phyloP scores from a whole-genome alignment of 1,140 invertebrate genomes.

The Dendroctonus ponderosae region DNA sequence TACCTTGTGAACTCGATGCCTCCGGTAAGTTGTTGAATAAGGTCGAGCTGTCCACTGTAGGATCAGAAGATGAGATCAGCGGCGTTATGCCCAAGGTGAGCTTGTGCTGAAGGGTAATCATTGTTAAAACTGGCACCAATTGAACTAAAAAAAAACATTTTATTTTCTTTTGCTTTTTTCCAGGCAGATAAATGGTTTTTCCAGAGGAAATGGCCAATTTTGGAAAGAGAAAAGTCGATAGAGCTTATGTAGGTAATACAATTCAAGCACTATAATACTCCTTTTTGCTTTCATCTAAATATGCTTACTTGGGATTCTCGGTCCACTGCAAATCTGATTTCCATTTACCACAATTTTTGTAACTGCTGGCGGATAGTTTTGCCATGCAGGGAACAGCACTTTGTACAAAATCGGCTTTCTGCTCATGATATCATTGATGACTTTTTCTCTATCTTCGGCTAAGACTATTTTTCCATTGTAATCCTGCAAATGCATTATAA shows the following conservation, averaged over 20 bases:
- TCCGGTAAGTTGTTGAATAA: slow-evolving; percentile 14
- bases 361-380: slow-evolving; percentile 41
- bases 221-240: too few species aligned
- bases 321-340: slow-evolving; percentile 43
- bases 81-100: slow-evolving; percentile 38
- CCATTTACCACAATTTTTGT: slow-evolving; percentile 47
- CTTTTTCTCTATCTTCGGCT: slow-evolving; percentile 33
- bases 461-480: slow-evolving; percentile 45
- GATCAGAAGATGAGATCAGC: slow-evolving; percentile 14
- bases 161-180: too few species aligned
- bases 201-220: too few species aligned
- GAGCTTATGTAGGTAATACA: neutral
- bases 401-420: slow-evolving; percentile 43
- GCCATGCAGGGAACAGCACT: slow-evolving; percentile 44
- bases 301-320: slow-evolving; percentile 41
- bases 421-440: slow-evolving; percentile 41
- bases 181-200: too few species aligned
- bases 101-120: slow-evolving; percentile 45
- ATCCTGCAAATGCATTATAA: slow-evolving; percentile 35
- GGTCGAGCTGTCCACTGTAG: slow-evolving; percentile 11
- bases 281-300: too few species aligned
- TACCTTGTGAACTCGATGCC: too few species aligned
- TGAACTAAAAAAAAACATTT: slow-evolving; percentile 39
- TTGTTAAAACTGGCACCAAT: slow-evolving; percentile 40
- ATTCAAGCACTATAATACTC: too few species aligned